These are phyloP conservation scores for Hydractinia echinata DNA, from an alignment of 30 jellyfish, hydroid and myxozoan genomes.

Conservation along the genomic window DNA sequence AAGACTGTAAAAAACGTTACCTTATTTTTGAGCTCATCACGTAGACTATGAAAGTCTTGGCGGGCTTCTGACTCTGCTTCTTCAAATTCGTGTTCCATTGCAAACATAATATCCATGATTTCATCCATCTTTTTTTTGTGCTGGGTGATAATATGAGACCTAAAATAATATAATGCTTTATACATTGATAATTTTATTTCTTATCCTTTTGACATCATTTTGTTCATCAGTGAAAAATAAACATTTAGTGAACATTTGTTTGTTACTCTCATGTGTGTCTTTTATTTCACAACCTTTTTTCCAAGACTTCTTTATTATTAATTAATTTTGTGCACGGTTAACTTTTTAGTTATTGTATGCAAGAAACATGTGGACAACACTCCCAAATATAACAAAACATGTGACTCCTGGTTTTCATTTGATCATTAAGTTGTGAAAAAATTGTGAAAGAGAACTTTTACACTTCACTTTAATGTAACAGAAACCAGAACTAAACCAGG, in stretches of 20 bases:
- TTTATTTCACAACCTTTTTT: too few relatives aligned
- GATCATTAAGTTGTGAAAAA: too few relatives aligned
- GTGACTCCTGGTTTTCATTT: too few relatives aligned
- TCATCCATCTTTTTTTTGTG: conserved; percentile 76
- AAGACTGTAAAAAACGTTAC: conserved; percentile 13
- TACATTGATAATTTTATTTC: not conserved
- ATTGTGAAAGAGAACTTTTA: too few relatives aligned
- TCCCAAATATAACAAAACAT: too few relatives aligned
- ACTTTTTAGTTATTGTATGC: too few relatives aligned
- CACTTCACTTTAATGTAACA: too few relatives aligned
- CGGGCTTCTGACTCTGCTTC: conserved; percentile 82
- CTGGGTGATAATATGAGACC: conserved; percentile 52
- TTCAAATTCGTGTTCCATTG: conserved; percentile 87
- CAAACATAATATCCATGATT: conserved; percentile 76
- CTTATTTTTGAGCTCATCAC: conserved; percentile 90
- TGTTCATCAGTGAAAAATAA: not conserved
- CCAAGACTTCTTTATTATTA: too few relatives aligned
- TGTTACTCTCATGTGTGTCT: too few relatives aligned
- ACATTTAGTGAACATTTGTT: not conserved
- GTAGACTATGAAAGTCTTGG: conserved; percentile 80
- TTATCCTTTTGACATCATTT: not conserved
- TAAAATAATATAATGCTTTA: not conserved
- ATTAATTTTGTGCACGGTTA: too few relatives aligned
- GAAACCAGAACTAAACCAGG: too few relatives aligned
- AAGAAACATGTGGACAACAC: too few relatives aligned